Percentiles rank a stretch among this genome's conserved stretches.
phyloP scores from a whole-genome alignment of 1,140 invertebrate genomes.

The Drosophila navojoa region DNA sequence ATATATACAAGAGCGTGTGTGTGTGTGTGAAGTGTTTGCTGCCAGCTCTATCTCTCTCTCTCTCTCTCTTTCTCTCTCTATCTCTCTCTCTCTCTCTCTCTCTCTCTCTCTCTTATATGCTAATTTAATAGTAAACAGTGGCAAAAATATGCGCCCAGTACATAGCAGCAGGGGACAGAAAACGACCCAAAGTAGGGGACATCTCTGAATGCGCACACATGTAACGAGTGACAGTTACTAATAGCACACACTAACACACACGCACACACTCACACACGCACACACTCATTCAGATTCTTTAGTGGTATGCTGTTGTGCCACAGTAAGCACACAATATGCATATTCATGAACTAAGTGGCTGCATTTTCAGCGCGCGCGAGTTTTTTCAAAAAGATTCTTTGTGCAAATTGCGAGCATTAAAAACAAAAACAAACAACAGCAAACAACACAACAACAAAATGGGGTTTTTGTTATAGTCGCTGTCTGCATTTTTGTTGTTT shows the following conservation, averaged over 20 bases:
- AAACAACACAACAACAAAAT: not conserved
- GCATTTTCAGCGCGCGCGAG: constrained; percentile 42
- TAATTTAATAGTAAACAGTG: constrained; percentile 68
- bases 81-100: too few relatives aligned
- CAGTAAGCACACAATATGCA: constrained; percentile 55
- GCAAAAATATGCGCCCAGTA: constrained; percentile 41
- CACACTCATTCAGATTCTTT: not conserved
- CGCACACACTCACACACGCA: not conserved
- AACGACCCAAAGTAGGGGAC: constrained; percentile 1
- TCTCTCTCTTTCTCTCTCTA: too few relatives aligned
- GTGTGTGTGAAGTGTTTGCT: constrained; percentile 24
- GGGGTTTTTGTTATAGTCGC: not conserved
- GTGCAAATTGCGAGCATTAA: constrained; percentile 59
- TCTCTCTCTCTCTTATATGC: constrained; percentile 55
- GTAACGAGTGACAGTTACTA: constrained; percentile 61
- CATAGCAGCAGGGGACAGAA: constrained; percentile 18
- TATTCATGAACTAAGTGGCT: constrained; percentile 64
- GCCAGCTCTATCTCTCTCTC: not conserved
- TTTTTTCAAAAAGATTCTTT: constrained; percentile 50
- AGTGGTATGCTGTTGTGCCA: constrained; percentile 23
- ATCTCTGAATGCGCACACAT: constrained; percentile 27
- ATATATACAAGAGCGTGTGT: constrained; percentile 1
- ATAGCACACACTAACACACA: constrained; percentile 46
- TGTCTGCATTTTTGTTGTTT: constrained; percentile 4
- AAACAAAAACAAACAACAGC: constrained; percentile 10